Conservation (phyloP, 2,888 invertebrate genomes). For the Scaptomyza caliginosa region DNA sequence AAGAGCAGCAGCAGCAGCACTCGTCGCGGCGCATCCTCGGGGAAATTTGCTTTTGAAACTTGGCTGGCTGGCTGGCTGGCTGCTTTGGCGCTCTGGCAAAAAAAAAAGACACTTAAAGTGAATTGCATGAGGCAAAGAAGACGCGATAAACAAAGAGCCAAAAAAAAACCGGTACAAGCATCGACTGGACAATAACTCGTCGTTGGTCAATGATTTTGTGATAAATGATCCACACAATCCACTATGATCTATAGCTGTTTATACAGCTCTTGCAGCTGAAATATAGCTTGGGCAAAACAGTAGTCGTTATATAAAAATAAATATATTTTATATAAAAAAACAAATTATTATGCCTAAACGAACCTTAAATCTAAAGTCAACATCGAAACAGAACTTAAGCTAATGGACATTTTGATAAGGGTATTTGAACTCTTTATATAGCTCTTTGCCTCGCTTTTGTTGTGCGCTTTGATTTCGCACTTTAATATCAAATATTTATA, state of each 20-base stretch:
- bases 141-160: not conserved
- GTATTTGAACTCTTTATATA: too few species aligned
- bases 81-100: conserved; percentile 20
- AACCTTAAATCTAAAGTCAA: too few species aligned
- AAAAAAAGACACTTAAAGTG: conserved; percentile 65
- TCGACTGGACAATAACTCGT: conserved; percentile 60
- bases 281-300: too few species aligned
- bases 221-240: conserved; percentile 40
- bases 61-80: conserved; percentile 37
- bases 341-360: too few species aligned
- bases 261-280: not conserved
- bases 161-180: conserved; percentile 18
- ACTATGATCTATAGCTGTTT: conserved; percentile 7
- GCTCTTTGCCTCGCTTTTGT: not conserved
- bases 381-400: too few species aligned
- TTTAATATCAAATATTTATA: conserved; percentile 10
- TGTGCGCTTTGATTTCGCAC: not conserved
- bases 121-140: conserved; percentile 19
- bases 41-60: conserved; percentile 75
- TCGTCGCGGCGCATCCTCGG: conserved; percentile 57
- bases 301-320: too few species aligned
- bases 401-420: too few species aligned
- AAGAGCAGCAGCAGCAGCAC: too few species aligned
- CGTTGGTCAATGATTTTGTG: conserved; percentile 58
- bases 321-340: too few species aligned